Evolutionary conservation across 2,888 invertebrate genomes (phyloP).

Genomic region (Stenolophus ochropezus): DNA sequence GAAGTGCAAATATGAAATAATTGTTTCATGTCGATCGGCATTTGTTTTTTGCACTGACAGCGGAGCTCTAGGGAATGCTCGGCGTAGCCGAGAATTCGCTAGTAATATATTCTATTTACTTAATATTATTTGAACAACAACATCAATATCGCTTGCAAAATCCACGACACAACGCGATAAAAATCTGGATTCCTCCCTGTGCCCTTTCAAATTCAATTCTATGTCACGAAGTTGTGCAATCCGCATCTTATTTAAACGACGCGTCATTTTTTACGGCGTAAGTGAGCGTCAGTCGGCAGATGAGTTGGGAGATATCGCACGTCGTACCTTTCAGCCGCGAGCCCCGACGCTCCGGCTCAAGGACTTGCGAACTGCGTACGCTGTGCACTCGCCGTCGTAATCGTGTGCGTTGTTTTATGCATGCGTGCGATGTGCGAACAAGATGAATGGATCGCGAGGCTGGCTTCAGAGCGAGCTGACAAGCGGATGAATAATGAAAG

Average conservation of each 20-base stretch:
- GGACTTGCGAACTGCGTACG: neutral
- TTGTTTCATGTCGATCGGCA: no score
- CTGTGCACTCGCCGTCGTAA: neutral
- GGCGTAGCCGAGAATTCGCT: no score
- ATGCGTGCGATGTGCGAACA: conserved; percentile 3
- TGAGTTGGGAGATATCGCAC: conserved; percentile 28
- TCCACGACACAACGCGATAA: neutral
- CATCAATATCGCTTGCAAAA: neutral
- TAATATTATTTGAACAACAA: neutral
- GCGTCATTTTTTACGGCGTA: conserved; percentile 53
- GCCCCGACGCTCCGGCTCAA: neutral
- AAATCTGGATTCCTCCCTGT: neutral
- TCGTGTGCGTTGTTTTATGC: conserved; percentile 30
- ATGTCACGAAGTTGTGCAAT: conserved; percentile 37
- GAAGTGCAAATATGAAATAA: no score
- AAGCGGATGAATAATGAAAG: no score
- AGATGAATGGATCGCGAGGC: conserved; percentile 15
- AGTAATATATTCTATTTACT: no score
- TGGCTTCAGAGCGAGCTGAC: no score
- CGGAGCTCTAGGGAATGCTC: no score
- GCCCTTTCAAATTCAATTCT: conserved; percentile 29
- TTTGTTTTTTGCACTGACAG: no score
- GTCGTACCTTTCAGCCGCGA: conserved; percentile 33
- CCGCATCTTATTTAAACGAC: conserved; percentile 54
- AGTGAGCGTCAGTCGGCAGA: conserved; percentile 23